These are phyloP conservation scores for Tetramorium alpestre DNA, from an alignment of 1,140 invertebrate genomes.

Conservation along the genomic window DNA sequence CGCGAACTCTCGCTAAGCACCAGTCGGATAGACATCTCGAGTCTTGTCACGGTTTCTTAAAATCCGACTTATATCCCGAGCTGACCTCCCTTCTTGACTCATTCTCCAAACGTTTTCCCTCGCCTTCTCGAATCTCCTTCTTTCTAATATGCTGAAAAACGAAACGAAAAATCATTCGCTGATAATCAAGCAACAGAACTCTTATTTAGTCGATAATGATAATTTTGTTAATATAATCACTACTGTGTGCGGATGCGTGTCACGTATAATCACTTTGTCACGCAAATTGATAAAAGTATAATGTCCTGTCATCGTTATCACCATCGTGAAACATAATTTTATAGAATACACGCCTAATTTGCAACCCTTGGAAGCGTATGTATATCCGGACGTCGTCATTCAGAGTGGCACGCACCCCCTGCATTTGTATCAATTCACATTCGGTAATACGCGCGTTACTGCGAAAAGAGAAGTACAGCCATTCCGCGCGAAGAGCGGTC, in stretches of 20 bases:
- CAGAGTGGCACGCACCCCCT: neutral
- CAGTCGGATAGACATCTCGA: conserved; percentile 84
- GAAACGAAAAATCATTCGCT: conserved; percentile 12
- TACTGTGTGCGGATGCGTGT: too few relatives aligned
- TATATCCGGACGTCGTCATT: neutral
- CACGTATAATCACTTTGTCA: neutral
- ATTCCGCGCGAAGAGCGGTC: conserved; percentile 46
- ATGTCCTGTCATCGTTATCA: neutral
- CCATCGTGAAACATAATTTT: neutral
- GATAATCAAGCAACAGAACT: neutral
- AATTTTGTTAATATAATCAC: conserved; percentile 1
- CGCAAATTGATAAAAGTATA: conserved; percentile 7
- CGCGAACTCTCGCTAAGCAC: conserved; percentile 78
- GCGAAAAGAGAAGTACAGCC: conserved; percentile 58
- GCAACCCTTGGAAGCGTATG: neutral
- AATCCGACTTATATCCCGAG: conserved; percentile 74
- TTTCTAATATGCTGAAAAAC: neutral
- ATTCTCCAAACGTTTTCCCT: conserved; percentile 38
- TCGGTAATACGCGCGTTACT: conserved; percentile 45
- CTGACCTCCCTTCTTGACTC: conserved; percentile 1
- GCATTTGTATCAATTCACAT: conserved; percentile 50
- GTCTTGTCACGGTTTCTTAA: conserved; percentile 84
- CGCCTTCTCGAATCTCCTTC: neutral
- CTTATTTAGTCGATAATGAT: neutral
- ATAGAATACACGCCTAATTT: too few relatives aligned